Evolutionary conservation across 2,888 invertebrate species (phyloP).

Genomic region (Eumerus sabulonum): DNA sequence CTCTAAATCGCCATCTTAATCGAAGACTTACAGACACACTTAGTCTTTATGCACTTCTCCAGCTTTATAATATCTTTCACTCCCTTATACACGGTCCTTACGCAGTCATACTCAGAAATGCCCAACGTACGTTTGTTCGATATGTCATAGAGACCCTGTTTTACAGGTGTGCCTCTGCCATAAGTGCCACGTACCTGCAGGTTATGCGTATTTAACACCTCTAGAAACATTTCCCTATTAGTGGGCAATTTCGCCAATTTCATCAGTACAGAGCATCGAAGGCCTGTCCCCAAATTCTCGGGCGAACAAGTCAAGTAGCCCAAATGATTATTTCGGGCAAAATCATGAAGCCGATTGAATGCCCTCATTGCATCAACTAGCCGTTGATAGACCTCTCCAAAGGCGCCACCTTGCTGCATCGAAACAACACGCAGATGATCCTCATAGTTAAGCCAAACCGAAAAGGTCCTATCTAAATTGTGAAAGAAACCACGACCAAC

Average conservation of each 20-base stretch:
- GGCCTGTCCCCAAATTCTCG: conserved; percentile 94
- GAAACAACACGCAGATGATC: conserved; percentile 10
- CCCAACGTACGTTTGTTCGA: no score
- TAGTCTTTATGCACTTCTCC: no score
- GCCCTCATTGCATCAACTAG: not conserved
- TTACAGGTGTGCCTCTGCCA: no score
- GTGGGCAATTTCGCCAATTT: no score
- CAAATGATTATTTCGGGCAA: conserved; percentile 94
- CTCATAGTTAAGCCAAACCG: conserved; percentile 84
- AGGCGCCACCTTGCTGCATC: conserved; percentile 13
- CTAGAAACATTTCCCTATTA: no score
- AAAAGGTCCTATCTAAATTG: conserved; percentile 95
- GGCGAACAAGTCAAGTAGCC: conserved; percentile 96
- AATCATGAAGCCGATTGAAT: conserved; percentile 96
- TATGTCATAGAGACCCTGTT: no score
- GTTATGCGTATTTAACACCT: no score
- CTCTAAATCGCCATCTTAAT: no score
- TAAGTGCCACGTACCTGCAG: no score
- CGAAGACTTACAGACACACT: no score
- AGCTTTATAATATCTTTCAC: no score
- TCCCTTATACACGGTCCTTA: no score
- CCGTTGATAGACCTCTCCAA: conserved; percentile 1
- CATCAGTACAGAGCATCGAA: conserved; percentile 95
- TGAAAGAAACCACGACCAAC: conserved; percentile 95
- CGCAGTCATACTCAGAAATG: conserved; percentile 80